phyloP scores from a whole-genome alignment of 2,888 invertebrate species.

The Holacanthella duospinosa region DNA sequence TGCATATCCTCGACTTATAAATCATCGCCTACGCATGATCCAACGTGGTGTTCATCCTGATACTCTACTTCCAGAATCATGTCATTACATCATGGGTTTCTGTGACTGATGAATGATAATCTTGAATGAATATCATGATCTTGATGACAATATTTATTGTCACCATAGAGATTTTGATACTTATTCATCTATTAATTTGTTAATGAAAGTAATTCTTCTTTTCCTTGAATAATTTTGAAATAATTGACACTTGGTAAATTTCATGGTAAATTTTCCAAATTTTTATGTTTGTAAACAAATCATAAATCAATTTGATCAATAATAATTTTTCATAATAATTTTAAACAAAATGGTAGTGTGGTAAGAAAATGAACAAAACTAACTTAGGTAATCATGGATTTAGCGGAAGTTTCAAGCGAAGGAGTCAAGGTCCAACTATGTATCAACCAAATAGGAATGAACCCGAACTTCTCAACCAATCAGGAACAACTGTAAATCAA shows the following conservation, averaged over 20 bases:
- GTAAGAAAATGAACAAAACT: too few relatives aligned
- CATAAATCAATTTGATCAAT: too few relatives aligned
- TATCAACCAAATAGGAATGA: neutral
- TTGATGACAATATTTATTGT: neutral
- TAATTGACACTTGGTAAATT: neutral
- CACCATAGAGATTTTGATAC: too few relatives aligned
- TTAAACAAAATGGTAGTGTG: too few relatives aligned
- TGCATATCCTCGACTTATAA: conserved; percentile 61
- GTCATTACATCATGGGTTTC: conserved; percentile 41
- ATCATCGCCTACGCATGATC: conserved; percentile 59
- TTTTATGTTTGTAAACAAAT: neutral
- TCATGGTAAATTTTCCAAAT: neutral
- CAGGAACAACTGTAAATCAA: neutral
- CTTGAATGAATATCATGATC: neutral
- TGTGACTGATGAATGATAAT: conserved; percentile 19
- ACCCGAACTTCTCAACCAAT: too few relatives aligned
- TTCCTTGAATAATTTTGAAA: neutral
- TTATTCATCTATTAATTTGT: too few relatives aligned
- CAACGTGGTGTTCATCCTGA: conserved; percentile 58
- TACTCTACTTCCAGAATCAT: conserved; percentile 71
- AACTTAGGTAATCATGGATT: too few relatives aligned
- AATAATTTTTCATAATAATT: too few relatives aligned
- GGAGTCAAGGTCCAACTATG: neutral
- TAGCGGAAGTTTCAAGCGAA: too few relatives aligned
- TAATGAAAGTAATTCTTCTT: too few relatives aligned